These are phyloP conservation scores for Saccostrea echinata DNA, from an alignment of 1,140 invertebrate species.

Conservation along the genomic window DNA sequence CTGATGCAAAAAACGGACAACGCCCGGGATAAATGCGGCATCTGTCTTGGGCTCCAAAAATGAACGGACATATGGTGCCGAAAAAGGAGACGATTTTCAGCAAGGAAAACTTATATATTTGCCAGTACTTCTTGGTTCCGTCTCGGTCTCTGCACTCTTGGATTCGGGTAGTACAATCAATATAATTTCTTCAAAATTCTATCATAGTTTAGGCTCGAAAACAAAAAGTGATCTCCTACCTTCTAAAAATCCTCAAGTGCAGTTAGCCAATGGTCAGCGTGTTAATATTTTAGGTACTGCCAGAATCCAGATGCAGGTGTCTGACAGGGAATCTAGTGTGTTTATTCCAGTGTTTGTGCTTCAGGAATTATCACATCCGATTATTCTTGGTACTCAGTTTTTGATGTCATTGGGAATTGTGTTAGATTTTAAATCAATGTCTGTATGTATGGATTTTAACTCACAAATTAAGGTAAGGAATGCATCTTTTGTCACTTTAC, in stretches of 20 bases:
- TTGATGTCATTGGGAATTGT: constrained; percentile 38
- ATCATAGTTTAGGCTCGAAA: not conserved
- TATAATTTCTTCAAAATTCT: constrained; percentile 27
- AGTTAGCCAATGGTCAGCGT: constrained; percentile 17
- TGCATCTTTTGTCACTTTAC: constrained; percentile 23
- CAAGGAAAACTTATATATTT: constrained; percentile 26
- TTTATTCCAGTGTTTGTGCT: constrained; percentile 43
- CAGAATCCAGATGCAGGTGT: constrained; percentile 33
- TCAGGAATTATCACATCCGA: constrained; percentile 43
- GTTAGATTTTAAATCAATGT: constrained; percentile 43
- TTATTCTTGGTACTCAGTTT: constrained; percentile 47
- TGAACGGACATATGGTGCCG: not conserved
- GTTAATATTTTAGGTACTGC: constrained; percentile 43
- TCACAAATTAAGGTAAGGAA: constrained; percentile 20
- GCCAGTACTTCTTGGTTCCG: constrained; percentile 18
- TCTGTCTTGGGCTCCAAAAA: constrained; percentile 2
- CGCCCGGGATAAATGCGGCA: constrained; percentile 36
- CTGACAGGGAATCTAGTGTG: not conserved
- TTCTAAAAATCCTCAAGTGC: constrained; percentile 11
- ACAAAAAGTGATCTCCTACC: too few species aligned
- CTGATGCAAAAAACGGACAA: not conserved
- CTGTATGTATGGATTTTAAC: not conserved
- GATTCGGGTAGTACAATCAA: constrained; percentile 45
- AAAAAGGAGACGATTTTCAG: not conserved
- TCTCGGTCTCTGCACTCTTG: constrained; percentile 9